Evolutionary conservation across 2,113 vertebrate genomes (phyloP).

Genomic region (Peucedramus taeniatus): DNA sequence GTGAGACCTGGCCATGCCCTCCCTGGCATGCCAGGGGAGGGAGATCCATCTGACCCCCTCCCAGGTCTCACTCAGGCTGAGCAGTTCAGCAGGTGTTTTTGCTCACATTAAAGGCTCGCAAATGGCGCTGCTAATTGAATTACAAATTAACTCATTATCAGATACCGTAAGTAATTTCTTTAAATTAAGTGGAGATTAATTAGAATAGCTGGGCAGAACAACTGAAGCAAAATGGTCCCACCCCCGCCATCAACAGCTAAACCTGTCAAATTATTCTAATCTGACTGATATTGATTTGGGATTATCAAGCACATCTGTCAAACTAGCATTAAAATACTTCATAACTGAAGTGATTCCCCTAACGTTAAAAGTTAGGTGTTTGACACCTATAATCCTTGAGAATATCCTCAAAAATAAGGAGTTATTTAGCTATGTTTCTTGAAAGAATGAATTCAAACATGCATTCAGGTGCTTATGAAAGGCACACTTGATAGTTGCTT

Average conservation of each 20-base stretch:
- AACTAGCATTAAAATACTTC: neutral
- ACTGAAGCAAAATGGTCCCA: slow-evolving; percentile 34
- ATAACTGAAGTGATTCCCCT: neutral
- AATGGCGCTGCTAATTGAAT: slow-evolving; percentile 60
- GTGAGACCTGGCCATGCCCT: neutral
- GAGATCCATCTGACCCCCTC: neutral
- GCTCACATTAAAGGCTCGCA: slow-evolving; percentile 18
- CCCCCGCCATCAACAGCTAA: neutral
- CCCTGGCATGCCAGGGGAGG: neutral
- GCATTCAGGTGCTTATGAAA: neutral
- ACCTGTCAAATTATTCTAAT: neutral
- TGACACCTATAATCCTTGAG: neutral
- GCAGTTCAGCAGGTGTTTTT: slow-evolving; percentile 20
- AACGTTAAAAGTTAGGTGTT: neutral
- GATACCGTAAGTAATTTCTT: slow-evolving; percentile 53
- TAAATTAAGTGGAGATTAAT: slow-evolving; percentile 60
- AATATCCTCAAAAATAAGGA: neutral
- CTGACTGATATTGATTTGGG: neutral
- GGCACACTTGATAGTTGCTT: neutral
- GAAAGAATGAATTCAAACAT: neutral
- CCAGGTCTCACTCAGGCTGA: neutral
- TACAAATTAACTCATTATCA: slow-evolving; percentile 63
- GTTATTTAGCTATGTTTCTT: neutral
- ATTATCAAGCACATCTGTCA: neutral
- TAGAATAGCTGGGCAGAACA: slow-evolving; percentile 56